Evolutionary conservation across 2,888 invertebrate genomes (phyloP).

Genomic region (Tachystola acroxantha): DNA sequence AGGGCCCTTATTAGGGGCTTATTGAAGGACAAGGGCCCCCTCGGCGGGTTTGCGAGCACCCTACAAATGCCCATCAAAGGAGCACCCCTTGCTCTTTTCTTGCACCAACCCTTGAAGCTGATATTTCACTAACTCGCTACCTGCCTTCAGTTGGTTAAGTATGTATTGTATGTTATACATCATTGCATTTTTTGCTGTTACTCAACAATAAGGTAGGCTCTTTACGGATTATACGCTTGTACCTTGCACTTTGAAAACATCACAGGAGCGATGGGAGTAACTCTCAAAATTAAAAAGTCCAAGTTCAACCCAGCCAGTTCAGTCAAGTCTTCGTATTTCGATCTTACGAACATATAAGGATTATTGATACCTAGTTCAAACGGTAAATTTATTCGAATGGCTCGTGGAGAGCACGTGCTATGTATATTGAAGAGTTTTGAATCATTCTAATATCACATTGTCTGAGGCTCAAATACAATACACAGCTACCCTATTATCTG

Average conservation of each 20-base stretch:
- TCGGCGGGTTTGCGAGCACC: conserved; percentile 43
- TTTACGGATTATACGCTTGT: conserved; percentile 21
- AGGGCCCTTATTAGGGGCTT: conserved; percentile 65
- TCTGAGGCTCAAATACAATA: conserved; percentile 10
- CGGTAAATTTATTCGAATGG: neutral
- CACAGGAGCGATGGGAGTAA: too few species aligned
- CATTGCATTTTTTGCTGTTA: conserved; percentile 26
- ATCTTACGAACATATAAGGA: neutral
- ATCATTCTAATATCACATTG: conserved; percentile 20
- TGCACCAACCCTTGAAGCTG: conserved; percentile 45
- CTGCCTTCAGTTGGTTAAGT: conserved; percentile 36
- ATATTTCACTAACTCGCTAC: conserved; percentile 45
- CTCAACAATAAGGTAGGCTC: conserved; percentile 25
- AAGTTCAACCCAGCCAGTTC: too few species aligned
- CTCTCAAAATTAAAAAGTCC: too few species aligned
- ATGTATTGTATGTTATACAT: conserved; percentile 39
- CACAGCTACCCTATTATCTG: conserved; percentile 11
- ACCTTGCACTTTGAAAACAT: too few species aligned
- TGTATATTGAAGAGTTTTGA: neutral
- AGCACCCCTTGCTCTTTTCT: conserved; percentile 72
- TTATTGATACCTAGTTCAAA: neutral
- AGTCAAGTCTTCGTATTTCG: too few species aligned
- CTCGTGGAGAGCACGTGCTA: conserved; percentile 16
- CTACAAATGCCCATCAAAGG: conserved; percentile 46
- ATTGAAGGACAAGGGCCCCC: conserved; percentile 65